Evolutionary conservation across 2,888 invertebrate species (phyloP).

Genomic region (Eurois occulta): DNA sequence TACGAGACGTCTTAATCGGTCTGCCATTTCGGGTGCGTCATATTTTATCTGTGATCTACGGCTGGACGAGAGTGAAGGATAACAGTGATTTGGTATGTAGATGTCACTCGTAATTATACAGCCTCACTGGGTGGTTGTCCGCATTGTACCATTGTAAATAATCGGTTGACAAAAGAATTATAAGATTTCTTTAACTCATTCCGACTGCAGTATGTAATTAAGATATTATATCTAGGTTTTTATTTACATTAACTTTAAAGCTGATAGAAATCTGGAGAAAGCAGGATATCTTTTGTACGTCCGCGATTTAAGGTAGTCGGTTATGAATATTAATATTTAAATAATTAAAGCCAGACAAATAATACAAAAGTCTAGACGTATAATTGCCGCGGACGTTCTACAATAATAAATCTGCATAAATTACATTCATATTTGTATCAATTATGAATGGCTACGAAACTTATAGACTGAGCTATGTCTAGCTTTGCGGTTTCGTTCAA

Average conservation of each 20-base stretch:
- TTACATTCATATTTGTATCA: constrained; percentile 9
- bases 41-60: constrained; percentile 77
- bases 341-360: constrained; percentile 49
- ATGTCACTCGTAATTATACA: constrained; percentile 73
- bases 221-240: constrained; percentile 49
- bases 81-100: constrained; percentile 80
- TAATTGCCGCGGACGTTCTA: constrained; percentile 41
- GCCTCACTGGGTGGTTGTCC: constrained; percentile 68
- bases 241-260: constrained; percentile 38
- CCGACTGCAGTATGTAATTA: constrained; percentile 51
- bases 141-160: constrained; percentile 61
- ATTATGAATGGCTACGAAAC: not conserved
- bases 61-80: constrained; percentile 73
- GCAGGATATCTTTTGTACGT: constrained; percentile 49
- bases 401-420: constrained; percentile 38
- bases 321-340: constrained; percentile 51
- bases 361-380: constrained; percentile 61
- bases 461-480: constrained; percentile 1
- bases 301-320: constrained; percentile 41
- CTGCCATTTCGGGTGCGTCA: constrained; percentile 78
- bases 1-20: constrained; percentile 84
- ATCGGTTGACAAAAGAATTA: constrained; percentile 67
- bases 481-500: not conserved
- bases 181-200: constrained; percentile 59
- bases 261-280: constrained; percentile 66